Evolutionary conservation across 1,140 invertebrate species (phyloP), one percentile per base, ranked within the genome.

Genomic region (Hycleus phaleratus): DNA sequence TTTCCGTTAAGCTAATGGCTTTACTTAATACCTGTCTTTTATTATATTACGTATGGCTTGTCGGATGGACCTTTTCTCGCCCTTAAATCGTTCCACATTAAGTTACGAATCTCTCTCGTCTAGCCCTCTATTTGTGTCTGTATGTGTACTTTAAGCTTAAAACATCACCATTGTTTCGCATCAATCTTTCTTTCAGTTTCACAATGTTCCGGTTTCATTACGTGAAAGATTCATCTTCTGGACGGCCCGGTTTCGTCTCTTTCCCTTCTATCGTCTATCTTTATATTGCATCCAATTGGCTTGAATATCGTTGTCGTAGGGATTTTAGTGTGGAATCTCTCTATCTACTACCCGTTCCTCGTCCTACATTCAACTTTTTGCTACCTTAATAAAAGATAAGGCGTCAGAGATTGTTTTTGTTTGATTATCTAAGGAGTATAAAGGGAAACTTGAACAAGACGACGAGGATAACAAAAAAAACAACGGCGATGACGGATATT

Each of bases 1-100:
- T 67, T 62, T 66, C 65, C 62, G 60, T 64, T 62, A 64, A 62
- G 52, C 60, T 67, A 64, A 67, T 60, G 62, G 59, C 56, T 53
- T 63, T 63, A 58, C 63, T 65, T 61, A 62, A 51, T 62, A 62
- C 62, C 55, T 61, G 64, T 60, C 61, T 59, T 56, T 61, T n/a
- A 26, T 32, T 24, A 53, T 26, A 40, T 7, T 12, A 54, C 18
- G 26, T 11, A 26, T 26, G 43, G 26, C 11, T 11, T 6, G 38
- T 45, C 18, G 38, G 38, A 42, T 11, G 5, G 10, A 42, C 40
- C 40, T n/a, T 42, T 42, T 42, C 50, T 32, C 42, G 2, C n/a
- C 18, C 9, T 42, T 52, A 26, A 44, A 18, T 52, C 4, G 25
- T 9, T 44, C 39, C 24, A 52, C 50, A 24, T 38, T 24, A 18